These are phyloP conservation scores for Drosophila melanosoma DNA, from an alignment of 2,888 invertebrate genomes.

Conservation along the genomic window DNA sequence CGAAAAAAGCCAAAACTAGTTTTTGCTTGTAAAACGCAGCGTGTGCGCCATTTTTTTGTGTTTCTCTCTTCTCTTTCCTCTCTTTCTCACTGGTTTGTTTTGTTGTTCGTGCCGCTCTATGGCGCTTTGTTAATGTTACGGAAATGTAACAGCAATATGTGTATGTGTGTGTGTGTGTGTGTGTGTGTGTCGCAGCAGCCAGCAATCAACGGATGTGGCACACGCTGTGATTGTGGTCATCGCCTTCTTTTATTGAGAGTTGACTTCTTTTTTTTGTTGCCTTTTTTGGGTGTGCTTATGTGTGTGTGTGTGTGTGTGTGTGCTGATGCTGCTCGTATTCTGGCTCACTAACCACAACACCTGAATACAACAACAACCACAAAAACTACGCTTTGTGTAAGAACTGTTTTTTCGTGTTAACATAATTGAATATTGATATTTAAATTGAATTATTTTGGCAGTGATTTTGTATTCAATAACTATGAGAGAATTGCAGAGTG, in stretches of 20 bases:
- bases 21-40: conserved; percentile 69
- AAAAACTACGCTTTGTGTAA: neutral
- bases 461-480: neutral
- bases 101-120: conserved; percentile 66
- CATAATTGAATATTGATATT: conserved; percentile 47
- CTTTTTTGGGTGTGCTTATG: neutral
- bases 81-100: conserved; percentile 42
- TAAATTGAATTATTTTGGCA: conserved; percentile 34
- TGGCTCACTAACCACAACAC: conserved; percentile 37
- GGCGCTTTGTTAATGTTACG: conserved; percentile 77
- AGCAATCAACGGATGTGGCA: conserved; percentile 54
- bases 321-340: neutral
- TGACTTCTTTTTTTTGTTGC: conserved; percentile 24
- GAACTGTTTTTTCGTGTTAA: conserved; percentile 2
- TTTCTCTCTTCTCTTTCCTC: neutral
- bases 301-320: neutral
- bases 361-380: conserved; percentile 12
- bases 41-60: conserved; percentile 59
- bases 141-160: conserved; percentile 63
- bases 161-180: neutral
- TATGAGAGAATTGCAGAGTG: neutral
- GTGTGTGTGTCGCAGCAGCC: conserved; percentile 2
- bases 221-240: conserved; percentile 69
- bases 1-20: conserved; percentile 54
- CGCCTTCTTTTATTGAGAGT: conserved; percentile 54